phyloP scores from a whole-genome alignment of 2,113 vertebrate genomes.

The Scartelaos histophorus region DNA sequence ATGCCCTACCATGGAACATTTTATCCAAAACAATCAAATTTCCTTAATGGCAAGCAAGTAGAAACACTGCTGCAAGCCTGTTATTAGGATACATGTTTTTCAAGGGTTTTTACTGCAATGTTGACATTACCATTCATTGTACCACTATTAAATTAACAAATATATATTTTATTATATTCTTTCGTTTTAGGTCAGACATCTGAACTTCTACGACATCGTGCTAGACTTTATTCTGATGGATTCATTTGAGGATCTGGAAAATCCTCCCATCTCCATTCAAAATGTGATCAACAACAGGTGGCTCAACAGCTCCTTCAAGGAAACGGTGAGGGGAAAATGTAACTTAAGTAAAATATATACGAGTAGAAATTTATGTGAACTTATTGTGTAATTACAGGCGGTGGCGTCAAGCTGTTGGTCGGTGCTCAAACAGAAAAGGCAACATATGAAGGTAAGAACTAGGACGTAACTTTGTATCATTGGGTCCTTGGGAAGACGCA shows the following conservation, averaged over 20 bases:
- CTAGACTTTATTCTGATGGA: conserved; percentile 98
- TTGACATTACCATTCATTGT: too few relatives aligned
- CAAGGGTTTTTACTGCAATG: too few relatives aligned
- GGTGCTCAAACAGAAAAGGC: conserved; percentile 92
- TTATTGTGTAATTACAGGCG: conserved; percentile 74
- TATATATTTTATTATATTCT: not conserved
- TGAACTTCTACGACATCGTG: conserved; percentile 97
- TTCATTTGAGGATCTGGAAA: conserved; percentile 98
- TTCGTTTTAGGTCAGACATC: conserved; percentile 84
- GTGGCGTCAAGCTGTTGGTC: conserved; percentile 98
- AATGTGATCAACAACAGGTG: conserved; percentile 96
- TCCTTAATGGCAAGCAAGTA: too few relatives aligned
- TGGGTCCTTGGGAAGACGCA: not conserved
- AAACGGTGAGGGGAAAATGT: conserved; percentile 82
- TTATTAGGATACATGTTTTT: too few relatives aligned
- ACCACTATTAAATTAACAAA: not conserved
- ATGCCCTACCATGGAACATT: too few relatives aligned
- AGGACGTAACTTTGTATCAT: not conserved
- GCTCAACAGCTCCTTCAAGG: conserved; percentile 96
- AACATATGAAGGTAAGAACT: conserved; percentile 88
- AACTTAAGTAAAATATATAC: too few relatives aligned
- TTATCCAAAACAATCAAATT: too few relatives aligned
- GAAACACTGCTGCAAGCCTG: too few relatives aligned
- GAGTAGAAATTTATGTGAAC: too few relatives aligned
- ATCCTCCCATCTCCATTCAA: conserved; percentile 93